These are phyloP conservation scores for Brachionus plicatilis DNA, from an alignment of 1,140 invertebrate genomes.

Conservation along the genomic window DNA sequence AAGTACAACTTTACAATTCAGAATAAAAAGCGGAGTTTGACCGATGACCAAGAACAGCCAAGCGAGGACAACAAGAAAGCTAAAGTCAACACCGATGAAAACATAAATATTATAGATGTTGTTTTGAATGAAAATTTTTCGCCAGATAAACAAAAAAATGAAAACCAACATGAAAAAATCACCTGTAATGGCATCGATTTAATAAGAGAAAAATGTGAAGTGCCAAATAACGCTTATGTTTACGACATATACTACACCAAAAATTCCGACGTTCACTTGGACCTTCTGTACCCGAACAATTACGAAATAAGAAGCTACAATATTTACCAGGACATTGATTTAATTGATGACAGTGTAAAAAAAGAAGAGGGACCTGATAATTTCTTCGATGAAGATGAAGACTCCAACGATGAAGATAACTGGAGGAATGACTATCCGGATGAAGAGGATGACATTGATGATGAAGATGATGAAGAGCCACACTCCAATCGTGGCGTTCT, in stretches of 20 bases:
- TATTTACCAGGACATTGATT: slow-evolving; percentile 8
- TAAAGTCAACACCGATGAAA: neutral
- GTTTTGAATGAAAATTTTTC: neutral
- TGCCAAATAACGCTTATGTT: neutral
- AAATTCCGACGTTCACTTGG: slow-evolving; percentile 1
- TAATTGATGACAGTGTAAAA: neutral
- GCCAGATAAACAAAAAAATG: neutral
- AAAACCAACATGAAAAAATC: neutral
- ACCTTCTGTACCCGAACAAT: slow-evolving; percentile 22
- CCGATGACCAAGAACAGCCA: neutral
- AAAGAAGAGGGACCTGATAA: neutral
- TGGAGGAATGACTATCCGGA: slow-evolving; percentile 40
- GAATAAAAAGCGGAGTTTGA: neutral
- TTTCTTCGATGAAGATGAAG: slow-evolving; percentile 33
- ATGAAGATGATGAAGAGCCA: slow-evolving; percentile 13
- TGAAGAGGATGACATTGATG: slow-evolving; percentile 13
- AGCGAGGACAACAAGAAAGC: neutral
- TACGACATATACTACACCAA: slow-evolving; percentile 39
- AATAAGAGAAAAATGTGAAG: slow-evolving; percentile 24
- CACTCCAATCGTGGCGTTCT: neutral
- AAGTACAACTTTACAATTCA: neutral
- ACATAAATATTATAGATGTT: slow-evolving; percentile 21
- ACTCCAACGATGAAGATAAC: slow-evolving; percentile 30
- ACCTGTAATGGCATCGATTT: slow-evolving; percentile 8
- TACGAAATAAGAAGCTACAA: slow-evolving; percentile 31